Evolutionary conservation across 2,113 vertebrate genomes (phyloP), one percentile per base, ranked within the genome.

Genomic region (Chamaetylas fuelleborni): DNA sequence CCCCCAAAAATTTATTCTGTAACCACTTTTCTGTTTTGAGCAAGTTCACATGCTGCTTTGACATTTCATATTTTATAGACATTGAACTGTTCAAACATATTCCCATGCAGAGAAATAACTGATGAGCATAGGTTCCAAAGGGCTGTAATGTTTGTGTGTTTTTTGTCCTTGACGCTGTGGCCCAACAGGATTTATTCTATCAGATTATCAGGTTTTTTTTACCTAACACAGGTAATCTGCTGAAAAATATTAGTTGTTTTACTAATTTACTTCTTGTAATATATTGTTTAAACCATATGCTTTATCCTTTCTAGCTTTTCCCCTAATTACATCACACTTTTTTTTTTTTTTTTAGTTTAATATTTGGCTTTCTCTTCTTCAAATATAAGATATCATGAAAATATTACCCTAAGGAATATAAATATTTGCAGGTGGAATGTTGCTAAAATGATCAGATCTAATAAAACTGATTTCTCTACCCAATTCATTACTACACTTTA

Each of bases 121-220:
- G 19, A 78, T 51, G 19, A 84, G 43, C 28, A 65, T 9, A 67
- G 6, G 3, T 57, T 31, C 16, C 31, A 85, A 56, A 62, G 2
- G 38, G 4, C 6, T 48, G 4, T 36, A 58, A 31, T 0, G 3
- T 54, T 2, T n/a, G 8, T 17, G 11, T 11, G 5, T 45, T 15
- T 65, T 70, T 28, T 34, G 6, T 47, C 1, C 53, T 73, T 81
- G 12, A 18, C 58, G 14, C 23, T 70, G 11, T n/a, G 12, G 4
- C 7, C 5, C 66, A 48, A n/a, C 5, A 50, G 12, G 3, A 11
- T 36, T 67, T 36, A 66, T 6, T 42, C 29, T 57, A 34, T 14
- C 31, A 85, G 16, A 26, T 43, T 53, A 19, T 43, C 12, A 43
- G 4, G 20, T 14, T n/a, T 36, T 64, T 83, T 83, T 79, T 58